Base-by-base conservation (phyloP, 1,140 invertebrate genomes). In the Ctenoplectra terminalis region DNA sequence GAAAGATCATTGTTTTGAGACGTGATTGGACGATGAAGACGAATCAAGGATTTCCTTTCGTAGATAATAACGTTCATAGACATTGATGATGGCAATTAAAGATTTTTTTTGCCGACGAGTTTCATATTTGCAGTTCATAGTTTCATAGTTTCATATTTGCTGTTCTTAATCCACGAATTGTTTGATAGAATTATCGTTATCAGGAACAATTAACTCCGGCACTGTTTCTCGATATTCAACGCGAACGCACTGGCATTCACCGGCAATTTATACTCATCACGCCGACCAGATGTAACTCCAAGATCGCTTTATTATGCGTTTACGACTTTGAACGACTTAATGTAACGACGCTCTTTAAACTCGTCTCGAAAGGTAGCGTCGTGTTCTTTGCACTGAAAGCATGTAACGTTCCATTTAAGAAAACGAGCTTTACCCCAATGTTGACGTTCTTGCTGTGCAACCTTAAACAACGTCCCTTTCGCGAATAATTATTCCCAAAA, bases 231-330 rank as follows among this genome's bases (percentile, higher is more conserved):
- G 1, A 23, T 34, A 17, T n/a, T n/a, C 5, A 26, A 31, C 6
- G n/a, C 61, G 17, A n/a, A 40, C 23, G 8, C 20, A 17, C 13
- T 20, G 46, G 29, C 66, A 20, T 34, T 52, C 29, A 15, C 20
- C 46, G 48, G 46, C 17, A 5, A 52, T 52, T 50, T 70, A 34
- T 2, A 20, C 31, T 70, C 26, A 52, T 34, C 46, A 15, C 46
- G 29, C n/a, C 46, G 9, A 43, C 34, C 58, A 60, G 58, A 70
- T 52, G 48, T 52, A 70, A 50, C 31, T 52, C n/a, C 20, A 8
- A 70, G 31, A 70, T 52, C 48, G 34, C 31, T 34, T 34, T 52
- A 52, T 70, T 70, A 34, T 34, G 31, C 67, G 67, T 70, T 52
- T n/a, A 34, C 31, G 67, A 52, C 17, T 69, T 69, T 5, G 9